A percentile compares a stretch with the other conserved stretches of the same genome.
phyloP scores from a whole-genome alignment of 2,113 vertebrate species.

The Uropsilus gracilis region DNA sequence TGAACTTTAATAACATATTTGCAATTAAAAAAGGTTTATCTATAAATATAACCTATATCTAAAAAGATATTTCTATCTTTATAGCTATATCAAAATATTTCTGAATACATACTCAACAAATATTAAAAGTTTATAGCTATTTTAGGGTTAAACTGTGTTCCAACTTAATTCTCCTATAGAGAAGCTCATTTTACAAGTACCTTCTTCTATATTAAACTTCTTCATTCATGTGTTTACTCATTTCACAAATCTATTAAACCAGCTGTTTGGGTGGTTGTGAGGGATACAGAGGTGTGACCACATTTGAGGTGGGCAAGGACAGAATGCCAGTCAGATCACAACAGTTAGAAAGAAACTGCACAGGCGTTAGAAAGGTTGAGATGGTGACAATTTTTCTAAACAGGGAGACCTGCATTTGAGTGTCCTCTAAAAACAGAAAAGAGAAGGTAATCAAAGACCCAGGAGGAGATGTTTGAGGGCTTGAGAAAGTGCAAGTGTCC shows the following conservation, averaged over 20 bases:
- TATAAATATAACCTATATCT: too few relatives aligned
- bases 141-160: background rate
- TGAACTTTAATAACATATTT: background rate
- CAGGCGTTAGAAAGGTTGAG: background rate
- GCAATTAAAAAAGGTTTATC: too few relatives aligned
- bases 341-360: background rate
- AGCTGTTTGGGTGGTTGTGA: background rate
- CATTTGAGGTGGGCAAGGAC: too few relatives aligned
- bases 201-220: background rate
- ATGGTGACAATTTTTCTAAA: background rate
- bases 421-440: background rate
- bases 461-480: background rate
- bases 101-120: background rate
- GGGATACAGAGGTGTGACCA: background rate
- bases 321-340: background rate
- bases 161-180: background rate
- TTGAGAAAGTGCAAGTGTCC: background rate
- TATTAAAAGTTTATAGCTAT: background rate
- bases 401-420: background rate
- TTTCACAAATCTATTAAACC: slow-evolving; percentile 3
- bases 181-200: too few relatives aligned
- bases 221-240: background rate
- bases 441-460: background rate
- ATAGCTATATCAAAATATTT: background rate
- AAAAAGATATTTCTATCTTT: background rate